Evolutionary conservation across 2,797 vertebrate species (phyloP).

Genomic region (Podarcis siculus): DNA sequence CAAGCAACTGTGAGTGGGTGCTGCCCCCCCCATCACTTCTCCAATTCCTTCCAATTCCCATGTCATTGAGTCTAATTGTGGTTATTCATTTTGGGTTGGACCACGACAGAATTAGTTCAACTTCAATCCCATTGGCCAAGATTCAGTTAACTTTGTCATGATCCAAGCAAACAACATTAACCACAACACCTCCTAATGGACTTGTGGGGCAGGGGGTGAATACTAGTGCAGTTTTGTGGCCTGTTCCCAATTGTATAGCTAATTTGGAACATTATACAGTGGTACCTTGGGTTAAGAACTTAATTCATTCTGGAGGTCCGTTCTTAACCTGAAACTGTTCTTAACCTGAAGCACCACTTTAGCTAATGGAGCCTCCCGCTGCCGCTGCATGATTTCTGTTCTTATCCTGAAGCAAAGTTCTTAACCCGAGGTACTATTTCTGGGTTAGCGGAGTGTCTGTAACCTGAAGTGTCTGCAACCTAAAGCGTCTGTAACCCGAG

Average conservation of each 20-base stretch:
- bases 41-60: background rate
- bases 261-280: background rate
- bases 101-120: background rate
- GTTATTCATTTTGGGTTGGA: background rate
- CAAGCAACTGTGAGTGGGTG: background rate
- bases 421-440: no score
- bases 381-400: no score
- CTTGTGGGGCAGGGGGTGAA: background rate
- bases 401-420: no score
- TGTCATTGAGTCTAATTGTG: no score
- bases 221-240: background rate
- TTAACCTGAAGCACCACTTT: no score
- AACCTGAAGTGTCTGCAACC: no score
- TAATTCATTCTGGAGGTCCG: no score
- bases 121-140: background rate
- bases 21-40: background rate
- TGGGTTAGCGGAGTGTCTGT: no score
- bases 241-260: background rate
- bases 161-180: background rate
- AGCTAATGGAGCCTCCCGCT: no score
- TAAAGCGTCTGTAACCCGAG: no score
- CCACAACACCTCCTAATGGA: background rate
- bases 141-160: background rate
- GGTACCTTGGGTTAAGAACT: no score
- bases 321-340: no score